phyloP scores from a whole-genome alignment of 2,888 invertebrate genomes.

The Linnaemya tessellans region DNA sequence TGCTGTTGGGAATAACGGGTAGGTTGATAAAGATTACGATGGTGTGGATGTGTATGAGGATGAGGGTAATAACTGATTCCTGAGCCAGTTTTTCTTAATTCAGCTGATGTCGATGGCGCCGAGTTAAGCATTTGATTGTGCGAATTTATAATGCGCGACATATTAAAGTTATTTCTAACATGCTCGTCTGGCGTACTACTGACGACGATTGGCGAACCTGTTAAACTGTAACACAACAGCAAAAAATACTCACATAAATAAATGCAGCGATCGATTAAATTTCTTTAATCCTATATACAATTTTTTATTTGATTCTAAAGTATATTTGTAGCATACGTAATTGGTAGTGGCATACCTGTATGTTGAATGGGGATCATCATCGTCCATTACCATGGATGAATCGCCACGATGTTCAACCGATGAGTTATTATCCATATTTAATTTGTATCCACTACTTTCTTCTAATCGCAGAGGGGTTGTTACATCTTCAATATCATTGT shows the following conservation, averaged over 20 bases:
- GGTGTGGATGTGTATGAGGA: constrained; percentile 67
- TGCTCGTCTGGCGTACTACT: constrained; percentile 81
- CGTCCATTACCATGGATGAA: constrained; percentile 79
- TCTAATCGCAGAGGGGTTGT: constrained; percentile 82
- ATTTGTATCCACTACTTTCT: constrained; percentile 80
- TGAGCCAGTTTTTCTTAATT: constrained; percentile 63
- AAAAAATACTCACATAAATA: constrained; percentile 39
- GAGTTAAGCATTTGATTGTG: constrained; percentile 76
- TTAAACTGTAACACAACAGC: constrained; percentile 73
- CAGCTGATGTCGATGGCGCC: constrained; percentile 79
- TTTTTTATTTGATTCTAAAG: background rate
- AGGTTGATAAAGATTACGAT: constrained; percentile 66
- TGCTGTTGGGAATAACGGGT: constrained; percentile 65
- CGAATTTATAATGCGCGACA: constrained; percentile 75
- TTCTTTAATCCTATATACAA: background rate
- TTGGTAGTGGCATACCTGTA: constrained; percentile 78
- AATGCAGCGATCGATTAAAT: constrained; percentile 18
- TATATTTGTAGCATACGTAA: constrained; percentile 4
- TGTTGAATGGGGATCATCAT: constrained; percentile 82
- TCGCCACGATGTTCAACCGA: constrained; percentile 79
- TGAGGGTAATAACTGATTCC: constrained; percentile 73
- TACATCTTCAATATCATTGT: constrained; percentile 81
- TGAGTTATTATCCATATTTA: constrained; percentile 80
- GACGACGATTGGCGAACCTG: constrained; percentile 79
- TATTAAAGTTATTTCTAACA: constrained; percentile 76